phyloP scores from a whole-genome alignment of 2,888 invertebrate species.

The Elmis aenea region DNA sequence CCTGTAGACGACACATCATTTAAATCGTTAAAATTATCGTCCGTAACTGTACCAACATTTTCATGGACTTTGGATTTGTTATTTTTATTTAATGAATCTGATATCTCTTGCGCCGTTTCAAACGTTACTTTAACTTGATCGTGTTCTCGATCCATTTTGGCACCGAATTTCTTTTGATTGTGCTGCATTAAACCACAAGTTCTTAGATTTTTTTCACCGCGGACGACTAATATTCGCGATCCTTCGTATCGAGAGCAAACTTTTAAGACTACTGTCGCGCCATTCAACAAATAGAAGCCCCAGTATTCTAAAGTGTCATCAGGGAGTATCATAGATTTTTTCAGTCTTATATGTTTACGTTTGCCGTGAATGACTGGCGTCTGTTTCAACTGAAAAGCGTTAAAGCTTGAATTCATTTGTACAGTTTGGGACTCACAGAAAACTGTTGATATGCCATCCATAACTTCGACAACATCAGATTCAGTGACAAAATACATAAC shows the following conservation, averaged over 20 bases:
- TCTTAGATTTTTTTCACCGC: conserved; percentile 70
- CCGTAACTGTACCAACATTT: too few species aligned
- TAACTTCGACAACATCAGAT: conserved; percentile 78
- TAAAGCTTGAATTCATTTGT: conserved; percentile 66
- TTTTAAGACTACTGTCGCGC: conserved; percentile 70
- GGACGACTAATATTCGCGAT: conserved; percentile 73
- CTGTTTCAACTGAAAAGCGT: conserved; percentile 41
- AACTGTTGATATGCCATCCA: conserved; percentile 75
- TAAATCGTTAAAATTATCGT: too few species aligned
- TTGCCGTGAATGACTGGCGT: conserved; percentile 63
- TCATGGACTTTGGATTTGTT: neutral
- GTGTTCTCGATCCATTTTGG: conserved; percentile 56
- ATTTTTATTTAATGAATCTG: conserved; percentile 2
- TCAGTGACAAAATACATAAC: conserved; percentile 74
- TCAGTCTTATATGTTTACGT: conserved; percentile 69
- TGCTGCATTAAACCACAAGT: conserved; percentile 74
- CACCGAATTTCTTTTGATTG: conserved; percentile 59
- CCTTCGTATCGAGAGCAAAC: conserved; percentile 77
- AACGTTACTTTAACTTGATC: conserved; percentile 51
- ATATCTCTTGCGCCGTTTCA: conserved; percentile 54
- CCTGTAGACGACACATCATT: too few species aligned
- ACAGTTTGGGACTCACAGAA: conserved; percentile 77
- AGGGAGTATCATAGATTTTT: conserved; percentile 76
- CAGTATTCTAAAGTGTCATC: conserved; percentile 85
- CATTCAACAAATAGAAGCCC: conserved; percentile 79